These are phyloP conservation scores for Drosophila fungiperda DNA, from an alignment of 2,888 invertebrate species.

Conservation along the genomic window DNA sequence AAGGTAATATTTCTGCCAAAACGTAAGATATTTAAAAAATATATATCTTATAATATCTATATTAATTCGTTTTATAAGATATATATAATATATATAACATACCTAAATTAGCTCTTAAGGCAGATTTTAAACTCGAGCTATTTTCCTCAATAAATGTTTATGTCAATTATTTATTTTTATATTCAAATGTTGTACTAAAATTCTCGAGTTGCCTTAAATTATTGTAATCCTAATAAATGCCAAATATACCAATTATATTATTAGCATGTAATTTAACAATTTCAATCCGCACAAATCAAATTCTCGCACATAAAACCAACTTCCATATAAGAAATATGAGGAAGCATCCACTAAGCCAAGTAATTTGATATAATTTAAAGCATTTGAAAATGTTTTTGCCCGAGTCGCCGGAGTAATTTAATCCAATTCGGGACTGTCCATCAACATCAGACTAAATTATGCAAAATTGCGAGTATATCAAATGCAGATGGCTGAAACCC, in stretches of 20 bases:
- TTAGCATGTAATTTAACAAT: neutral
- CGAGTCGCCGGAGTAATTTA: conserved; percentile 15
- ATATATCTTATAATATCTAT: no score
- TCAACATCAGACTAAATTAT: conserved; percentile 36
- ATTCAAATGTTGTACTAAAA: no score
- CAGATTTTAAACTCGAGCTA: neutral
- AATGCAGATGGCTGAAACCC: conserved; percentile 30
- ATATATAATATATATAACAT: neutral
- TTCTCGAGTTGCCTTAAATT: neutral
- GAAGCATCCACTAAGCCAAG: neutral
- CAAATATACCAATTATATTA: neutral
- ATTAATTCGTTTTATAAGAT: no score
- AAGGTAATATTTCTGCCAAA: no score
- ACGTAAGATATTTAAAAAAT: no score
- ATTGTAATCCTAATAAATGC: neutral
- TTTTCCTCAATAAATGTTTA: neutral
- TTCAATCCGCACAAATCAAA: neutral
- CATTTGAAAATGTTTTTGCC: neutral
- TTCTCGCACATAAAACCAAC: neutral
- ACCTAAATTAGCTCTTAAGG: neutral
- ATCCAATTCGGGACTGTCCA: conserved; percentile 26
- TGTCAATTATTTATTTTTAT: no score
- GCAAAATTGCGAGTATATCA: conserved; percentile 35
- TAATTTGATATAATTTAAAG: conserved; percentile 3
- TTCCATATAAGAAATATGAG: neutral